Evolutionary conservation across 2,797 vertebrate species (phyloP), one percentile per base, ranked within the genome.

Genomic region (Chanos chanos): DNA sequence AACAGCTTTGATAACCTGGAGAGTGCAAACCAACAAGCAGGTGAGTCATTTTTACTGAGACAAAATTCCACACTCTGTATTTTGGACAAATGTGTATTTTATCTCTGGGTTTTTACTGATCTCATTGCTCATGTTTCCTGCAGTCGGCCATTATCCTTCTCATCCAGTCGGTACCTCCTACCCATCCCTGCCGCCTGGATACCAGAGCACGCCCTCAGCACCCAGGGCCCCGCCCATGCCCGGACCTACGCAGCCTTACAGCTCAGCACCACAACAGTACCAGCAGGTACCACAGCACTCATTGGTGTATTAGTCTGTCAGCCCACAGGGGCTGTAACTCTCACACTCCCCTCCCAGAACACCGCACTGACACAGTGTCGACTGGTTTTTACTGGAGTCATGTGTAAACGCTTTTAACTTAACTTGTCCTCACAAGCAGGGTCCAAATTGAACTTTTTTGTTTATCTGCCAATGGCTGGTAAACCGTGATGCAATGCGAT

Each of bases 1-100:
- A 92, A 90, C 78, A 93, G 78, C 86, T 94, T 91, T 1, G 94
- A 95, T 79, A 84, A 93, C 33, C 84, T 94, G 80, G 93, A 96
- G 87, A 91, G 88, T 39, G 90, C 90, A 51, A 87, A 86, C 70
- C 89, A 89, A 78, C 83, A 84, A 75, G 88, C 89, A 81, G 90
- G 95, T 97, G 88, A 90, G 92, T n/a, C n/a, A n/a, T n/a, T n/a
- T n/a, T n/a, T n/a, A n/a, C n/a, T n/a, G n/a, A n/a, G n/a, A n/a
- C n/a, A n/a, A n/a, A n/a, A n/a, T n/a, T n/a, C n/a, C n/a, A n/a
- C n/a, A n/a, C n/a, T n/a, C n/a, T n/a, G n/a, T n/a, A n/a, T n/a
- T n/a, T n/a, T n/a, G n/a, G n/a, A n/a, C n/a, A n/a, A n/a, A n/a
- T 15, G 2, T 27, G 3, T 4, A 9, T 21, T 9, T 12, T 1